These are phyloP conservation scores for Drosophila neocordata DNA, from an alignment of 1,140 invertebrate species.

Conservation along the genomic window DNA sequence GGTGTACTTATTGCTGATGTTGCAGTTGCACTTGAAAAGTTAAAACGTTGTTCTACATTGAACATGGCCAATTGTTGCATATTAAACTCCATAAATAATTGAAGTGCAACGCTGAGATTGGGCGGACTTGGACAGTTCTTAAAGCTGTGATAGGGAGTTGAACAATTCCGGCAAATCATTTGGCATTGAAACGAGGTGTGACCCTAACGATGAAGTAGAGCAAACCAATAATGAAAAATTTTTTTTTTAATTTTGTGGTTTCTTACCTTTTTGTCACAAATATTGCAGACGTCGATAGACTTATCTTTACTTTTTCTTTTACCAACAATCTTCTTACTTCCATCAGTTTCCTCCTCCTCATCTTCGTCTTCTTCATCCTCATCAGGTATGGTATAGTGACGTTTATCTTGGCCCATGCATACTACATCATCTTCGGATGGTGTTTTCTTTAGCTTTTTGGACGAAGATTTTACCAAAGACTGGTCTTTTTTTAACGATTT, in stretches of 20 bases:
- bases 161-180: conserved; percentile 76
- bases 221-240: background rate
- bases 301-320: conserved; percentile 43
- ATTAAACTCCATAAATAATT: conserved; percentile 71
- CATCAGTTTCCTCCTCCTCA: conserved; percentile 23
- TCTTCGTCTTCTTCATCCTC: conserved; percentile 47
- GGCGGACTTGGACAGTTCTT: conserved; percentile 67
- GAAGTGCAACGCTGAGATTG: conserved; percentile 66
- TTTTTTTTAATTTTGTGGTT: background rate
- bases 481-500: conserved; percentile 36
- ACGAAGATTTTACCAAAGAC: conserved; percentile 11
- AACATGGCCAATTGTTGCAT: conserved; percentile 68
- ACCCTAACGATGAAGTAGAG: conserved; percentile 36
- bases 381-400: conserved; percentile 56
- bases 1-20: conserved; percentile 8
- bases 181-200: conserved; percentile 75
- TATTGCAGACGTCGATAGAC: conserved; percentile 23
- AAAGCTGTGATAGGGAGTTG: conserved; percentile 60
- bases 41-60: conserved; percentile 52
- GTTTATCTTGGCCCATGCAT: conserved; percentile 59
- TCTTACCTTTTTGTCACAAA: conserved; percentile 64
- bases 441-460: conserved; percentile 36
- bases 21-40: conserved; percentile 39
- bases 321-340: conserved; percentile 3
- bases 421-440: conserved; percentile 65